Conservation (phyloP, 2,797 vertebrate genomes). For the Pogonophryne albipinna region DNA sequence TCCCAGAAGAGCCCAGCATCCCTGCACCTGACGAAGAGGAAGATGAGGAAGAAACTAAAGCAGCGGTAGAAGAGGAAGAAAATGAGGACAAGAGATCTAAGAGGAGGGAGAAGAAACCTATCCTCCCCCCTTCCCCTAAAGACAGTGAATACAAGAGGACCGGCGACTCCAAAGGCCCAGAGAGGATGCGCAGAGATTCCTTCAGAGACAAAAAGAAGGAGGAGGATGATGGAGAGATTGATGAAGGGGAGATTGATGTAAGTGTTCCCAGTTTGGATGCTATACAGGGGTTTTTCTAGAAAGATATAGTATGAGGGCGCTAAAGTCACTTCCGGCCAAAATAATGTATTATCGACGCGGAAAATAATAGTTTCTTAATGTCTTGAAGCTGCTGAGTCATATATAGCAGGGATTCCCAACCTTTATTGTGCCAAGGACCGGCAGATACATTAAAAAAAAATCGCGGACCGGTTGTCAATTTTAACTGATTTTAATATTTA, state of each 20-base stretch:
- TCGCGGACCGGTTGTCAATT: too few species aligned
- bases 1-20: slow-evolving; percentile 91
- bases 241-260: slow-evolving; percentile 99
- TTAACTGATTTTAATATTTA: too few species aligned
- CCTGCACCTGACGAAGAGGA: slow-evolving; percentile 85
- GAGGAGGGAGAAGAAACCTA: slow-evolving; percentile 80
- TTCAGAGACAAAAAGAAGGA: slow-evolving; percentile 94
- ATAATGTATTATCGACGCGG: too few species aligned
- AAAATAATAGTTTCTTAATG: too few species aligned
- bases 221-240: slow-evolving; percentile 96
- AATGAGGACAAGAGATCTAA: slow-evolving; percentile 70
- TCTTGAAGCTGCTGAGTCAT: too few species aligned
- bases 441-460: too few species aligned
- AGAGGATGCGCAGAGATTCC: slow-evolving; percentile 85
- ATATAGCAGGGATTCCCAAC: too few species aligned
- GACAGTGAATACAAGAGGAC: slow-evolving; percentile 72
- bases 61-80: slow-evolving; percentile 78
- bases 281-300: neutral
- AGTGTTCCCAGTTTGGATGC: slow-evolving; percentile 74
- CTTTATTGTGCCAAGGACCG: too few species aligned
- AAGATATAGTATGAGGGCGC: too few species aligned
- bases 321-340: too few species aligned
- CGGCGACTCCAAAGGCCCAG: slow-evolving; percentile 72
- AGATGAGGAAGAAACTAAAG: slow-evolving; percentile 88
- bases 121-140: slow-evolving; percentile 79